Base-by-base conservation (phyloP, 37 sponge, comb jelly and placozoan genomes). In the Halichondria panicea region DNA sequence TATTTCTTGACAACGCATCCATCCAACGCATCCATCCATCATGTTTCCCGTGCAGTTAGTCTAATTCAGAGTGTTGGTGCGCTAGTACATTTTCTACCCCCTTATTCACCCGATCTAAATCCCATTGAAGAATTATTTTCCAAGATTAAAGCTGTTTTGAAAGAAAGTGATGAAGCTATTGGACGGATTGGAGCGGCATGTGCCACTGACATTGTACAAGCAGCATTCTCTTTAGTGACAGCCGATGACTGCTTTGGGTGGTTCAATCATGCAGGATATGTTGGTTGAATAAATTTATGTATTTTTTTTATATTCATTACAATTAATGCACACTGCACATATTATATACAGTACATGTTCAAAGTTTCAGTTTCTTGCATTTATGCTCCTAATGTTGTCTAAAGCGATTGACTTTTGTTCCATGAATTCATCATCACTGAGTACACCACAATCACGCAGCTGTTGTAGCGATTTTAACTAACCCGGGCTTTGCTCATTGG, bases 51-150 rank as follows among this genome's bases (percentile, higher is more conserved):
- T 24, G 60, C 60, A 59, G 25, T 59, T 11, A 11, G 27, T 7
- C 60, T 59, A 7, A 59, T 59, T 59, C 25, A 59, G 27, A 59
- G 60, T 22, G 27, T 59, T 11, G 60, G 60, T 59, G 60, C 60
- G 8, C 27, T 59, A 59, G 60, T 59, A 27, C 60, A 59, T 22
- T 59, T 59, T 22, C 60, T 59, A 11, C 60, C 60, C 27, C 60
- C 60, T 22, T 59, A 59, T 59, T 59, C 25, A 22, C 60, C 60
- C 27, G 60, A 59, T 59, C 27, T 59, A 11, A 59, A 59, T 22
- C 60, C 60, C 19, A 59, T 59, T 12, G 60, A 59, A 22, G 60
- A 59, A 27, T 27, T 59, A 8, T 59, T 59, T 27, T 59, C 60
- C 27, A 24, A 11, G 19, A 27, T 59, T 18, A 48, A 48, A 48